phyloP scores from a whole-genome alignment of 1,140 invertebrate species.

The Ooceraea biroi region DNA sequence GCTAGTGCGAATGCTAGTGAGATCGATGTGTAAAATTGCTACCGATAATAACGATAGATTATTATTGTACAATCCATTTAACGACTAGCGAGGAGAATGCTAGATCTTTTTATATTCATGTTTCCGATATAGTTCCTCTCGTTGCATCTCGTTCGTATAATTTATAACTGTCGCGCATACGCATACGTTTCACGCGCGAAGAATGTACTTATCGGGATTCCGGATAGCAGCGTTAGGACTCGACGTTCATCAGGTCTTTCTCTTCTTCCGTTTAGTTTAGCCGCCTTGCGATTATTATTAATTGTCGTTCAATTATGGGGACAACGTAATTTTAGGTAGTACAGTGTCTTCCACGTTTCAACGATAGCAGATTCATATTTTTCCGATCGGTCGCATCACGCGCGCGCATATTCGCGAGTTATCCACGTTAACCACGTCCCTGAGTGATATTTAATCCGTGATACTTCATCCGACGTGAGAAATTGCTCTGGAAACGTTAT shows the following conservation, averaged over 20 bases:
- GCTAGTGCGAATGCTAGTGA: slow-evolving; percentile 63
- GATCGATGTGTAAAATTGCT: slow-evolving; percentile 70
- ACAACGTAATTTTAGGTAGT: slow-evolving; percentile 65
- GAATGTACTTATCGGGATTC: slow-evolving; percentile 68
- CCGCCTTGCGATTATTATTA: slow-evolving; percentile 53
- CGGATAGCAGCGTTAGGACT: slow-evolving; percentile 62
- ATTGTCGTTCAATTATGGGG: slow-evolving; percentile 60
- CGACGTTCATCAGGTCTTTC: slow-evolving; percentile 16
- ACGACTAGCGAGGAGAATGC: slow-evolving; percentile 74
- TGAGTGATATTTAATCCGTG: background rate
- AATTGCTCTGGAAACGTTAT: background rate
- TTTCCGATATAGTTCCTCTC: slow-evolving; percentile 82
- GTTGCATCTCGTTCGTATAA: slow-evolving; percentile 76
- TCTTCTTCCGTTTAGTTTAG: slow-evolving; percentile 60
- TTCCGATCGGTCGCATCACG: slow-evolving; percentile 21
- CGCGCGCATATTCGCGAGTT: slow-evolving; percentile 1
- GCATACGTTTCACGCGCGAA: slow-evolving; percentile 58
- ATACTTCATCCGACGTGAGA: background rate
- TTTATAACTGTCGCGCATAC: slow-evolving; percentile 73
- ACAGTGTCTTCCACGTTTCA: slow-evolving; percentile 71
- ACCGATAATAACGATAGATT: slow-evolving; percentile 69
- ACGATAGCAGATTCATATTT: slow-evolving; percentile 59
- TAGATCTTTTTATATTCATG: slow-evolving; percentile 81
- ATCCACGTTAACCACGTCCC: background rate
- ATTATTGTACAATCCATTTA: slow-evolving; percentile 74